A percentile compares a stretch with the other conserved stretches of the same genome.
phyloP scores from a whole-genome alignment of 2,113 vertebrate species.

The Prietella phreatophila region DNA sequence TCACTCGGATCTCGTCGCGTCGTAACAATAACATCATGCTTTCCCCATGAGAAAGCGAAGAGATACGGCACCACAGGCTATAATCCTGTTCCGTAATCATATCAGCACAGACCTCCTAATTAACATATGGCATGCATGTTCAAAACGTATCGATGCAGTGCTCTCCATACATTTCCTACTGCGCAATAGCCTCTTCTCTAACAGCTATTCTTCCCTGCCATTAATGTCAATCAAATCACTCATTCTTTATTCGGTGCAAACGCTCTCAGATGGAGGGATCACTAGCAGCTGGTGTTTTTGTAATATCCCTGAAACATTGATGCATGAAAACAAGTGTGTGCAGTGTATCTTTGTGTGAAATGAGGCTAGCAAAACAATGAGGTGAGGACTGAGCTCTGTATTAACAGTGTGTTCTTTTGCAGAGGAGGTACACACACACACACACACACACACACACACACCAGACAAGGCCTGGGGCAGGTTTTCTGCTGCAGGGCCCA shows the following conservation, averaged over 20 bases:
- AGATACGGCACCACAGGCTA: constrained; percentile 67
- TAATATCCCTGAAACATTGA: constrained; percentile 48
- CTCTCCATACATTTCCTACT: constrained; percentile 60
- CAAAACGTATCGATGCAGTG: constrained; percentile 67
- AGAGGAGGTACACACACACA: constrained; percentile 35
- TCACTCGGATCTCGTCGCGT: no score
- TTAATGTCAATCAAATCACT: constrained; percentile 67
- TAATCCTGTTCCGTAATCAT: constrained; percentile 71
- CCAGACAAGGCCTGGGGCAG: constrained; percentile 65
- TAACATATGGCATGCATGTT: constrained; percentile 72
- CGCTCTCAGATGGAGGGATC: constrained; percentile 1
- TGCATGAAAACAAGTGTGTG: constrained; percentile 54
- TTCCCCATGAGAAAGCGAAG: constrained; percentile 59
- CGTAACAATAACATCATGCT: constrained; percentile 66
- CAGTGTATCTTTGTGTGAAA: constrained; percentile 50
- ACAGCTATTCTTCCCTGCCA: constrained; percentile 65
- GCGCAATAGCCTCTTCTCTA: constrained; percentile 64
- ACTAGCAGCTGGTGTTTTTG: constrained; percentile 46
- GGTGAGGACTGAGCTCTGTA: constrained; percentile 48
- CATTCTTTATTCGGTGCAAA: constrained; percentile 52
- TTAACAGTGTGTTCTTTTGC: constrained; percentile 53
- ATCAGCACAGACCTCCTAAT: constrained; percentile 72
- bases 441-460: constrained; percentile 43
- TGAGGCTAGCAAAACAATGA: constrained; percentile 60
- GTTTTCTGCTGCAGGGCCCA: constrained; percentile 60